Conservation (phyloP, 2,113 vertebrate species). For the Felis chaus region DNA sequence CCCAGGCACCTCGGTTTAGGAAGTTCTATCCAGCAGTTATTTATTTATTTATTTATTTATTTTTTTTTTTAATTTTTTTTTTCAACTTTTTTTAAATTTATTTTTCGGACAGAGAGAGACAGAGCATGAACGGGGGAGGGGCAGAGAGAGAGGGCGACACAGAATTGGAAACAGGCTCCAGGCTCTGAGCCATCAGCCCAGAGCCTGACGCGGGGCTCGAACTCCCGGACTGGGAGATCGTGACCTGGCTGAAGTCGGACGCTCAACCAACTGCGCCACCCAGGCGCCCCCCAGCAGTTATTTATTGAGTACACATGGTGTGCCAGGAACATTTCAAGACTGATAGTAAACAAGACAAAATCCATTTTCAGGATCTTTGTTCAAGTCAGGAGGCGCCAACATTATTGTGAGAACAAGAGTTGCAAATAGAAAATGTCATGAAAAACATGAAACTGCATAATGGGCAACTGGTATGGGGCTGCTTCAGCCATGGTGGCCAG, state of each 20-base stretch:
- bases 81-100: no score
- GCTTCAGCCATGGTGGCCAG: not conserved
- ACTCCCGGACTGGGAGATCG: no score
- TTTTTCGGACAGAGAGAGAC: no score
- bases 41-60: not conserved
- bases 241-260: no score
- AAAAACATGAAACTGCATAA: not conserved
- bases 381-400: not conserved
- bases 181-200: no score
- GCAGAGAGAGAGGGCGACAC: no score
- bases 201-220: no score
- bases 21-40: not conserved
- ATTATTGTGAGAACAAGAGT: not conserved
- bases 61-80: not conserved
- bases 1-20: no score
- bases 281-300: not conserved
- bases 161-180: no score
- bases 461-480: not conserved
- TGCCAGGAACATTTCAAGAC: conserved; percentile 7
- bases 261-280: no score
- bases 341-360: not conserved
- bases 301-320: not conserved
- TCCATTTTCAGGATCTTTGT: not conserved
- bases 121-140: no score
- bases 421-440: not conserved